These are phyloP conservation scores for Ornithorhynchus anatinus DNA, from an alignment of 2,113 vertebrate genomes.

Conservation along the genomic window DNA sequence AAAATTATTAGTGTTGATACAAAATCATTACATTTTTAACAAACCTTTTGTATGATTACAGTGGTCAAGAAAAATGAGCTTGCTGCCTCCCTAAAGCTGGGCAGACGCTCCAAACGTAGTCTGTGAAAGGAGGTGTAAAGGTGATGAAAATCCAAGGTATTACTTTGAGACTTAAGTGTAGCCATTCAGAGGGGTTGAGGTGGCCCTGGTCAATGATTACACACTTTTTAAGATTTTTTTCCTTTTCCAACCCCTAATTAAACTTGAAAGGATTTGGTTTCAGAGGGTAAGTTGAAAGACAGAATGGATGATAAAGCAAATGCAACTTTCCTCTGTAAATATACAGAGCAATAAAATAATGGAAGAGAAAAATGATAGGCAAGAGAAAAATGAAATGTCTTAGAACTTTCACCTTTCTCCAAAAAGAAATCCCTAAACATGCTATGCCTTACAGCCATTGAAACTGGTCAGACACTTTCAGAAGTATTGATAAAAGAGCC, in stretches of 20 bases:
- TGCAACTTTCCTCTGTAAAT: neutral
- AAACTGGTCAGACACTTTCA: slow-evolving; percentile 3
- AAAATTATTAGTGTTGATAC: no score
- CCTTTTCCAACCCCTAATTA: slow-evolving; percentile 18
- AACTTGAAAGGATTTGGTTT: slow-evolving; percentile 22
- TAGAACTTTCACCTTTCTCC: slow-evolving; percentile 3
- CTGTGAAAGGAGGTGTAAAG: neutral
- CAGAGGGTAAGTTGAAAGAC: neutral
- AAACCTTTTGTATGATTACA: no score
- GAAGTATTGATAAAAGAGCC: slow-evolving; percentile 30
- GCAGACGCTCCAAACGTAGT: neutral
- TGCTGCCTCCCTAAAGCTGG: no score
- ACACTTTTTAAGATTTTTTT: slow-evolving; percentile 18
- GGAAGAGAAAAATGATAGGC: neutral
- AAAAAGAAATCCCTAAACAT: slow-evolving; percentile 7
- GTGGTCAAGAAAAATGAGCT: no score
- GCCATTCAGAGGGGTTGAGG: slow-evolving; percentile 7
- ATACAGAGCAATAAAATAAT: neutral
- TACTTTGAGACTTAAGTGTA: slow-evolving; percentile 16
- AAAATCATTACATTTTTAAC: no score
- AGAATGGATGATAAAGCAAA: slow-evolving; percentile 16
- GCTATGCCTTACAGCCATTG: slow-evolving; percentile 1
- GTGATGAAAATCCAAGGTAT: slow-evolving; percentile 4
- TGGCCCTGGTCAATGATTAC: slow-evolving; percentile 32
- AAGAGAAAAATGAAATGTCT: slow-evolving; percentile 5